These are phyloP conservation scores for Limnephilus lunatus DNA, from an alignment of 2,888 invertebrate species.

Conservation along the genomic window DNA sequence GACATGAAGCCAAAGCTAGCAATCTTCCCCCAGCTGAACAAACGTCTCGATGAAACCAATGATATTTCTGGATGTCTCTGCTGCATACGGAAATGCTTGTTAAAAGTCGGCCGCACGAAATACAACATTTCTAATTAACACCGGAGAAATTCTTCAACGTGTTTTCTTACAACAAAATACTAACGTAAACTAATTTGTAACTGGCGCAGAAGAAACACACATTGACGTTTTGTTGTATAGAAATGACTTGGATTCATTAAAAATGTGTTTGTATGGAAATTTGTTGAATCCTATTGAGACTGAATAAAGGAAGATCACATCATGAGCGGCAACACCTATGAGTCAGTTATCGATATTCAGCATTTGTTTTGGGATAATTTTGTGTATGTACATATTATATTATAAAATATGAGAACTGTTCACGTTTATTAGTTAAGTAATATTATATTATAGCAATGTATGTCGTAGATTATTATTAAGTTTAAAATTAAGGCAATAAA, in stretches of 20 bases:
- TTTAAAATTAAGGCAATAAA: neutral
- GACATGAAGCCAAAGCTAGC: conserved; percentile 71
- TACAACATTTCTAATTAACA: neutral
- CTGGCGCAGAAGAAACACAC: neutral
- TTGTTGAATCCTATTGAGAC: neutral
- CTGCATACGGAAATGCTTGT: conserved; percentile 71
- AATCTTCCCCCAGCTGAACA: conserved; percentile 70
- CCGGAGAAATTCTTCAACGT: neutral
- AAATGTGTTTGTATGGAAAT: neutral
- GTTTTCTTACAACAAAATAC: neutral
- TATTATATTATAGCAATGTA: neutral
- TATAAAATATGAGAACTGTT: neutral
- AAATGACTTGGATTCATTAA: neutral
- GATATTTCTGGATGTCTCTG: conserved; percentile 73
- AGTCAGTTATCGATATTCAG: neutral
- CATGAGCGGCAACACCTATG: neutral
- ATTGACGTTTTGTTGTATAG: neutral
- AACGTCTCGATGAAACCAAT: conserved; percentile 71
- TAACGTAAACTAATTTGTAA: neutral
- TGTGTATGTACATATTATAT: neutral
- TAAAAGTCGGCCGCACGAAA: conserved; percentile 4
- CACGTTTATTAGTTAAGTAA: neutral
- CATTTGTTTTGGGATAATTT: neutral
- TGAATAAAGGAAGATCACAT: neutral
- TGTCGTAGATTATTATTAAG: neutral